Evolutionary conservation across 2,797 vertebrate species (phyloP).

Genomic region (Halcyon leucocephala): DNA sequence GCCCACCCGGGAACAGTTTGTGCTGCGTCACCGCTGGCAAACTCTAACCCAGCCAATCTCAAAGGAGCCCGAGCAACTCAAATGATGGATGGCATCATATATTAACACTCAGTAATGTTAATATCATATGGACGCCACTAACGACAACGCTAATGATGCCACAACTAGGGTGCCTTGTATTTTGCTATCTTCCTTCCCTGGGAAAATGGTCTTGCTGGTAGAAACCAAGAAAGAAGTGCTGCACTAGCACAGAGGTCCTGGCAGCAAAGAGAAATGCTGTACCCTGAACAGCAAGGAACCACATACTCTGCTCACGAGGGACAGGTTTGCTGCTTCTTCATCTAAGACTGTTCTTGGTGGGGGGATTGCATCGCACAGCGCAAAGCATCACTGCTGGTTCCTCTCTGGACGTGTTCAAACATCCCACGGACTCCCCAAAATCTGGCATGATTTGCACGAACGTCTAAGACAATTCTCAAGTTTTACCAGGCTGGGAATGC

Average conservation of each 20-base stretch:
- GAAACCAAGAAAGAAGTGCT: not conserved
- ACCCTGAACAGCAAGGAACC: not conserved
- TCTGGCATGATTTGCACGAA: not conserved
- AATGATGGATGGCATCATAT: not conserved
- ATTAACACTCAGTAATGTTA: too few relatives aligned
- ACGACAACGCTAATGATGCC: not conserved
- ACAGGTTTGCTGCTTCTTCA: not conserved
- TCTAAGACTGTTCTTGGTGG: not conserved
- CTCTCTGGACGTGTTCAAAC: not conserved
- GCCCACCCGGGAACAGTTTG: not conserved
- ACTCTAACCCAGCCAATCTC: not conserved
- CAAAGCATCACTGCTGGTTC: fast-evolving
- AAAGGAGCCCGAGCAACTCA: not conserved
- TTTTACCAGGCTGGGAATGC: not conserved
- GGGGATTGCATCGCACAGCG: not conserved
- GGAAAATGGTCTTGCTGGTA: not conserved
- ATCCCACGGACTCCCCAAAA: not conserved
- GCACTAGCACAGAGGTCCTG: not conserved
- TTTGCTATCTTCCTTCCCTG: not conserved
- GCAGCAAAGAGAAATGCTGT: not conserved
- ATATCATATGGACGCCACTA: not conserved
- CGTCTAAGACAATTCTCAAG: not conserved
- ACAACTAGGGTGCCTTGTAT: not conserved
- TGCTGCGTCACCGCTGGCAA: not conserved
- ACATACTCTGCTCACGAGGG: fast-evolving